Base-by-base conservation (phyloP, 92 coral and sea anemone species). In the Siderastrea siderea region DNA sequence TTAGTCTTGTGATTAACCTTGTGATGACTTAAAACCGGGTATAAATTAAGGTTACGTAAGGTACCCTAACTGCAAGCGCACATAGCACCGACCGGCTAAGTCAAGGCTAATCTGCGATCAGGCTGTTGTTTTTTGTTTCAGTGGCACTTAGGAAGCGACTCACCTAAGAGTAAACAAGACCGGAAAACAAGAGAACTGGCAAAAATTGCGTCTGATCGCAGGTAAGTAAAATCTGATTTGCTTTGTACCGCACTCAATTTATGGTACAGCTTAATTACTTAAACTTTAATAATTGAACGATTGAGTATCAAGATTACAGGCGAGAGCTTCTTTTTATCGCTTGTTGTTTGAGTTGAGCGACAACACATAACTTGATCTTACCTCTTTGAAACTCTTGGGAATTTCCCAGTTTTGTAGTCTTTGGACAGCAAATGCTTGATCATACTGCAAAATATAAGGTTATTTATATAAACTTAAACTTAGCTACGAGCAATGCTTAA, bases 331-430 rank as follows among this genome's bases (percentile, higher is more conserved):
- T 61, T 61, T 61, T 38, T 13, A 19, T 61, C 15, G 66, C 66
- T 19, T 61, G 66, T 61, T 61, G 38, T 26, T 26, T 26, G 38
- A 26, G 38, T 26, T 26, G 38, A 26, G 38, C 38, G 38, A 26
- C 38, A 26, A 26, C 38, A 26, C 38, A 26, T 57, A 19, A 6
- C 48, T 53, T 57, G 3, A 10, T 1, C 38, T 57, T 52, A 97
- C 99, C 99, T 95, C 96, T 94, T 97, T 97, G 67, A 94, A 97
- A 2, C 49, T 73, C 64, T 93, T 77, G 6, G 99, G 98, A 48
- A 88, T 79, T 93, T 95, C 96, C 99, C 99, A 97, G 91, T 97
- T 97, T 51, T 95, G 99, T 61, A 97, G 93, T 75, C 99, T 83
- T 55, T 92, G 87, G 8, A 98, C 99, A 6, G 90, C 94, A 84